These are phyloP conservation scores for Melanotaenia boesemani DNA, from an alignment of 2,797 vertebrate genomes.

Conservation along the genomic window DNA sequence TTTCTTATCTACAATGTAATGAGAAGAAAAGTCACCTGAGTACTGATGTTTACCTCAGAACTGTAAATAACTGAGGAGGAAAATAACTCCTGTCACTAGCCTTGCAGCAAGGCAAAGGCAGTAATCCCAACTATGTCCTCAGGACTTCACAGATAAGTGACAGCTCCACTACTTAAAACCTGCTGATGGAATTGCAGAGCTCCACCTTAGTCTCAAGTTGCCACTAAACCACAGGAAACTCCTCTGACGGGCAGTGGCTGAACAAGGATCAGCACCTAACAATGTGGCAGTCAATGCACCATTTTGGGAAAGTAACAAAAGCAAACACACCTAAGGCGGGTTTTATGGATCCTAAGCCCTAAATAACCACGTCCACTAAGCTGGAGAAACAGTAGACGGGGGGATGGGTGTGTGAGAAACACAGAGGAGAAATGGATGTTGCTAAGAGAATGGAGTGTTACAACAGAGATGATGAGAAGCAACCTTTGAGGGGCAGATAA, in stretches of 20 bases:
- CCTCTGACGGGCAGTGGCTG: conserved; percentile 61
- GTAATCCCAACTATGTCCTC: conserved; percentile 16
- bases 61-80: no score
- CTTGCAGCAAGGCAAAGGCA: no score
- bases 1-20: no score
- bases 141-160: conserved; percentile 1
- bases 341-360: conserved; percentile 77
- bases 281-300: conserved; percentile 60
- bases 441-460: conserved; percentile 55
- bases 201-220: conserved; percentile 55
- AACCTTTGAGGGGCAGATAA: conserved; percentile 65
- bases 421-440: conserved; percentile 32
- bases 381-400: conserved; percentile 54
- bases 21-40: no score
- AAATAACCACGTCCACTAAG: conserved; percentile 75
- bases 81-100: no score
- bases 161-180: conserved; percentile 54
- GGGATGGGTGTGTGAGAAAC: conserved; percentile 25
- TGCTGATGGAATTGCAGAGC: conserved; percentile 41
- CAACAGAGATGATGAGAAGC: conserved; percentile 60
- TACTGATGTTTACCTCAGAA: no score
- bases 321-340: conserved; percentile 77
- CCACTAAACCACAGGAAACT: conserved; percentile 51
- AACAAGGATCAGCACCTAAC: conserved; percentile 64
- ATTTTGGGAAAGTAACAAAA: conserved; percentile 76